Conservation (phyloP, 2,888 invertebrate species). For the Aleiodes alternator region DNA sequence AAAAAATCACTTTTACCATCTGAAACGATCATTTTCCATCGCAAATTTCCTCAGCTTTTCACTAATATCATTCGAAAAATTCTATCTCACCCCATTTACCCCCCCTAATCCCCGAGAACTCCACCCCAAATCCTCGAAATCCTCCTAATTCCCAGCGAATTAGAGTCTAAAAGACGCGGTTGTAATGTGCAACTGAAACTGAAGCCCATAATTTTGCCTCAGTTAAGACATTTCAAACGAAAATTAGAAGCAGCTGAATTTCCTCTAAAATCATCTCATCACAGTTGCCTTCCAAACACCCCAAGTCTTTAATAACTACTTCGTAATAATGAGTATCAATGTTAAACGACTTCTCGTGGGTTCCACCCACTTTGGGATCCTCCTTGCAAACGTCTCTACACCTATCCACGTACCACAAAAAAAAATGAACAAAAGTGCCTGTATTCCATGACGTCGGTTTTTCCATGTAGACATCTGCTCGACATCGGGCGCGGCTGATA, state of each 20-base stretch:
- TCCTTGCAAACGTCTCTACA: conserved; percentile 48
- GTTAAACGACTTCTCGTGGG: conserved; percentile 44
- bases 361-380: conserved; percentile 62
- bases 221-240: not conserved
- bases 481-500: conserved; percentile 46
- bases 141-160: too few relatives aligned
- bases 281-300: not conserved
- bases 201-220: not conserved
- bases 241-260: conserved; percentile 3
- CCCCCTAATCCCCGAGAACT: too few relatives aligned
- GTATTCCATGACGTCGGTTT: conserved; percentile 58
- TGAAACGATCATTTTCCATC: too few relatives aligned
- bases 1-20: too few relatives aligned
- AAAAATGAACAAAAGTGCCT: not conserved
- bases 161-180: too few relatives aligned
- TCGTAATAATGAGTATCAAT: conserved; percentile 26
- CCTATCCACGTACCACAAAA: conserved; percentile 19
- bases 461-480: conserved; percentile 42
- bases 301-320: conserved; percentile 8
- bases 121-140: too few relatives aligned
- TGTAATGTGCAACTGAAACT: too few relatives aligned
- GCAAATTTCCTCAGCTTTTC: too few relatives aligned
- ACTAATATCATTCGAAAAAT: too few relatives aligned
- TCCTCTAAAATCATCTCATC: not conserved
- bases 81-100: too few relatives aligned